These are phyloP conservation scores for Petrophora chlorosata DNA, from an alignment of 2,888 invertebrate genomes.

Conservation along the genomic window DNA sequence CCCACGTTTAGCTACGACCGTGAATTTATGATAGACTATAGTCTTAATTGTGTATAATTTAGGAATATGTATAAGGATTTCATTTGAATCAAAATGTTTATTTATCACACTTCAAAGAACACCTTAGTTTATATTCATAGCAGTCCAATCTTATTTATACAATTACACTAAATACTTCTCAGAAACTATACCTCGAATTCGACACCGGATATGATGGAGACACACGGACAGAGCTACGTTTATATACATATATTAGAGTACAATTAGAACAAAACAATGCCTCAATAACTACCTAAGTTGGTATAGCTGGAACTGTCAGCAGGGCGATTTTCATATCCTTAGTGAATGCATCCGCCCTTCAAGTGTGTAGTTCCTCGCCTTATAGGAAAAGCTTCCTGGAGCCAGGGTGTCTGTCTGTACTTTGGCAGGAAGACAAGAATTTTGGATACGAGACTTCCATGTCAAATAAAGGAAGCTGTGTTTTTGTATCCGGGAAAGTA, in stretches of 20 bases:
- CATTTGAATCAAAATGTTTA: conserved; percentile 18
- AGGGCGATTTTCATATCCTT: conserved; percentile 42
- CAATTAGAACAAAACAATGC: conserved; percentile 59
- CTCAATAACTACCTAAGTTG: conserved; percentile 47
- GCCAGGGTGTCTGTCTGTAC: conserved; percentile 1
- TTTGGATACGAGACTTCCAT: not conserved
- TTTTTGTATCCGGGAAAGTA: too few species aligned
- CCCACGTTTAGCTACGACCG: too few species aligned
- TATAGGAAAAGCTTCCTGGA: conserved; percentile 3
- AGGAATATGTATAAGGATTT: not conserved
- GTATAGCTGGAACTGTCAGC: conserved; percentile 27
- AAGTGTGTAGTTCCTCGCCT: conserved; percentile 1
- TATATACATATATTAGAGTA: conserved; percentile 37
- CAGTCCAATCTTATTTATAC: conserved; percentile 39
- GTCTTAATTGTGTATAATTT: too few species aligned
- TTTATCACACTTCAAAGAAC: conserved; percentile 24
- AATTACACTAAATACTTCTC: conserved; percentile 45
- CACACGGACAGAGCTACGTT: conserved; percentile 40
- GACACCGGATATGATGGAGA: conserved; percentile 62
- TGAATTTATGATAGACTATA: too few species aligned
- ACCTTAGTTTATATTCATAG: conserved; percentile 38
- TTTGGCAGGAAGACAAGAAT: conserved; percentile 1
- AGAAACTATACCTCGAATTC: conserved; percentile 60
- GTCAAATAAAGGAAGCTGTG: conserved; percentile 23
- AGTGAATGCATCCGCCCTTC: conserved; percentile 36